Percentiles rank a stretch among this genome's conserved stretches.
These are phyloP conservation scores for Mythimna loreyi DNA, from an alignment of 2,888 invertebrate genomes.

Conservation along the genomic window DNA sequence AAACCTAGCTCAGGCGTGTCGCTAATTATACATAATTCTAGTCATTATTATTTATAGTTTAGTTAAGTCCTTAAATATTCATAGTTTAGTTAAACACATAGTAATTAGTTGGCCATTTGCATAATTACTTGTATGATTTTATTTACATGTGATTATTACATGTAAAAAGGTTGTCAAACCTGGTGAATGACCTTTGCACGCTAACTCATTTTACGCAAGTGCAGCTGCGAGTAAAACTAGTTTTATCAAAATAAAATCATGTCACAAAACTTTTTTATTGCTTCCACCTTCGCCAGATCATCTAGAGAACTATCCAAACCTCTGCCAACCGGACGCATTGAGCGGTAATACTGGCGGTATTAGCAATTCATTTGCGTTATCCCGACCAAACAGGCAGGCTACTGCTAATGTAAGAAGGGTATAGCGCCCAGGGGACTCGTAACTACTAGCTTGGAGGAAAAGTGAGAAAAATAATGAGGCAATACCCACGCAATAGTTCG, in stretches of 20 bases:
- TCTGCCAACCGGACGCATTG: slow-evolving; percentile 33
- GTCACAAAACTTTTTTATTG: background rate
- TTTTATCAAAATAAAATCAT: background rate
- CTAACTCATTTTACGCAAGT: background rate
- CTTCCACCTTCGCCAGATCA: background rate
- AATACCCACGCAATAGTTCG: slow-evolving; percentile 53
- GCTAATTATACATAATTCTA: too few relatives aligned
- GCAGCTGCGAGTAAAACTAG: background rate
- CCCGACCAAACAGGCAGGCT: slow-evolving; percentile 45
- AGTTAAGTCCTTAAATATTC: too few relatives aligned
- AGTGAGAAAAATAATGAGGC: slow-evolving; percentile 59
- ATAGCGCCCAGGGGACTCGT: slow-evolving; percentile 54
- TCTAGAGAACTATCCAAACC: slow-evolving; percentile 7
- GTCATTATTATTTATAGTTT: too few relatives aligned
- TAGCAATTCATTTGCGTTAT: slow-evolving; percentile 63
- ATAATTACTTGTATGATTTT: too few relatives aligned
- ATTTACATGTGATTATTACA: too few relatives aligned
- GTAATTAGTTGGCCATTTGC: too few relatives aligned
- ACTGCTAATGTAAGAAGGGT: slow-evolving; percentile 56
- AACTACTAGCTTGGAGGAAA: slow-evolving; percentile 52
- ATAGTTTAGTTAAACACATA: too few relatives aligned
- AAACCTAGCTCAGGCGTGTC: too few relatives aligned
- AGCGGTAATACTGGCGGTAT: slow-evolving; percentile 49
- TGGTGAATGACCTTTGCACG: too few relatives aligned
- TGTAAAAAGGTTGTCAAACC: too few relatives aligned